phyloP scores from a whole-genome alignment of 2,113 vertebrate genomes.

The Podarcis muralis region DNA sequence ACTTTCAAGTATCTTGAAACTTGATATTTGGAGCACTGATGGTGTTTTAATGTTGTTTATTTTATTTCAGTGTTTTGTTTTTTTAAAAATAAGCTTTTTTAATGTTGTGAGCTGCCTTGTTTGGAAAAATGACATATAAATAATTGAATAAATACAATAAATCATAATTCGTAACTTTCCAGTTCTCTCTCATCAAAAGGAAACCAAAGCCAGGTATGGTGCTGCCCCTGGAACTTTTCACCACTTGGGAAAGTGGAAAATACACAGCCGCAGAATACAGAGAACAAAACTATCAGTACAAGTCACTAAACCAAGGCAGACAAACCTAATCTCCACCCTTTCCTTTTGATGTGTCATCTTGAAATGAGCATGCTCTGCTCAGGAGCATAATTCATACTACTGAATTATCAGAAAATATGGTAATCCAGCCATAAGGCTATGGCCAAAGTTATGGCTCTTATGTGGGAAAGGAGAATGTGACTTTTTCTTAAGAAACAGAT shows the following conservation, averaged over 20 bases:
- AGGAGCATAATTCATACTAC: background rate
- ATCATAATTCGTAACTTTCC: background rate
- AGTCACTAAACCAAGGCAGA: background rate
- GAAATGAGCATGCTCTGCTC: background rate
- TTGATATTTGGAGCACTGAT: background rate
- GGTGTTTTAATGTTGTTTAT: background rate
- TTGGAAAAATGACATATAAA: background rate
- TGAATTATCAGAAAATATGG: background rate
- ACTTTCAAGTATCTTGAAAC: background rate
- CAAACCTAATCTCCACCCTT: background rate
- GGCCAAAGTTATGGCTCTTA: background rate
- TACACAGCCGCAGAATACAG: background rate
- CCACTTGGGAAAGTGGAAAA: background rate
- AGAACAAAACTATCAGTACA: background rate
- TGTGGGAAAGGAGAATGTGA: background rate
- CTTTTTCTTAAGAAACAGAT: conserved; percentile 11
- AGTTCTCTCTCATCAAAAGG: background rate
- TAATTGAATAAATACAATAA: background rate
- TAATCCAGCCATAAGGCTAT: background rate
- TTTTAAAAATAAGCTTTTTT: background rate
- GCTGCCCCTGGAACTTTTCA: background rate
- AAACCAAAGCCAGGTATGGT: background rate
- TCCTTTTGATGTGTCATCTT: background rate
- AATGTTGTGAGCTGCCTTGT: background rate
- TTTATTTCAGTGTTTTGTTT: background rate